Base-by-base conservation (phyloP, 2,113 vertebrate species). In the Pomatostomus ruficeps region DNA sequence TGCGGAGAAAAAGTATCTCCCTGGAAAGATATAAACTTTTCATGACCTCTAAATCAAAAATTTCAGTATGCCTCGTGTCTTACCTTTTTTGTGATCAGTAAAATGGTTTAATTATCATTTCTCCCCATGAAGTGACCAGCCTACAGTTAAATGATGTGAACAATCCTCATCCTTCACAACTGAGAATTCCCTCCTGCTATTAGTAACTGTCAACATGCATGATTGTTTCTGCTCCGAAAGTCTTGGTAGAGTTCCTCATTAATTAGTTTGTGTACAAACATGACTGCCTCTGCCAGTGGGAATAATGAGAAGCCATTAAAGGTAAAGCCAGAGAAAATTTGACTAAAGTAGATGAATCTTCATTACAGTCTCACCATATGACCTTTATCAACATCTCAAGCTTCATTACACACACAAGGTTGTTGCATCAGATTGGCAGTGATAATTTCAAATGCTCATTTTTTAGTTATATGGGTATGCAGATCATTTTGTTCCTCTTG, bases 181-280 rank as follows among this genome's bases (percentile, higher is more conserved):
- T 59, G 91, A 96, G 85, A 96, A 96, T 94, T 97, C 95, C 85
- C 91, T 93, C 72, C 85, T 95, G 94, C 83, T 95, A 96, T 97
- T 97, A 96, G 79, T 97, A 96, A 88, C 94, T 97, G 96, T 93
- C 96, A 97, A 78, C 79, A 84, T 40, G 63, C 88, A 81, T 95
- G 95, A 96, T 84, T 91, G 83, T 94, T 91, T 80, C 83, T 95
- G 96, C 46, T 80, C 72, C 85, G 66, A 83, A 95, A 97, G 67
- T 96, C 91, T 88, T 93, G 91, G 92, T 94, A 83, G 96, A 97
- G 82, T 86, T 96, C 92, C 91, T 93, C 88, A 59, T 93, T 95
- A 96, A 96, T 97, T 97, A 94, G 82, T 62, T 95, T 92, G 94
- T 95, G 92, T 95, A 96, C 94, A 95, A 97, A 97, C 85, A 97